Evolutionary conservation across 2,113 vertebrate genomes (phyloP).

Genomic region (Patagioenas fasciata): DNA sequence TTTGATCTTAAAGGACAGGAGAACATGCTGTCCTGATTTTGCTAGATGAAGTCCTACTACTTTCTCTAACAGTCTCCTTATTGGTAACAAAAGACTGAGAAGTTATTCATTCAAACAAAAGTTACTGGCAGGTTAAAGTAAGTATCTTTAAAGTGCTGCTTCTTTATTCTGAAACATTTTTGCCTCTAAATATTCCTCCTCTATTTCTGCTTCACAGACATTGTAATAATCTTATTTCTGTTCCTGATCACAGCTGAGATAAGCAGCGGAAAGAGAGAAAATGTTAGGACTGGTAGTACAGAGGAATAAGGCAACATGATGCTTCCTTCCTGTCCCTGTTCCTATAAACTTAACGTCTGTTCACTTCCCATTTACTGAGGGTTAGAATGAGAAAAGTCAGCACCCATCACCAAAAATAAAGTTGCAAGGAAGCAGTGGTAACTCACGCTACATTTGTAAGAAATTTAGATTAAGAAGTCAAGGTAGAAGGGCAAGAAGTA

Average conservation of each 20-base stretch:
- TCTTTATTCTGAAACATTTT: not conserved
- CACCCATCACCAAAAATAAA: not conserved
- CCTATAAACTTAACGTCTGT: not conserved
- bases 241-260: not conserved
- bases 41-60: not conserved
- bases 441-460: not conserved
- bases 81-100: not conserved
- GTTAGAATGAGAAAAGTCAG: conserved; percentile 8
- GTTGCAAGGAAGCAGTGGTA: not conserved
- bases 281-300: not conserved
- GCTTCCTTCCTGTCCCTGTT: not conserved
- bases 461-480: conserved; percentile 6
- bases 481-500: not conserved
- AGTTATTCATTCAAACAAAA: not conserved
- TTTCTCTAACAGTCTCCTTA: not conserved
- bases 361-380: not conserved
- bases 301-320: not conserved
- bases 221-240: not conserved
- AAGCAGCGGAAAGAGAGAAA: not conserved
- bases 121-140: not conserved
- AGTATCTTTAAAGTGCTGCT: not conserved
- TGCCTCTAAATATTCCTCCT: not conserved
- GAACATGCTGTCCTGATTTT: not conserved
- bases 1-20: conserved; percentile 32
- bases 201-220: not conserved